Evolutionary conservation across 2,797 vertebrate genomes (phyloP).

Genomic region (Coregonus ussuriensis): DNA sequence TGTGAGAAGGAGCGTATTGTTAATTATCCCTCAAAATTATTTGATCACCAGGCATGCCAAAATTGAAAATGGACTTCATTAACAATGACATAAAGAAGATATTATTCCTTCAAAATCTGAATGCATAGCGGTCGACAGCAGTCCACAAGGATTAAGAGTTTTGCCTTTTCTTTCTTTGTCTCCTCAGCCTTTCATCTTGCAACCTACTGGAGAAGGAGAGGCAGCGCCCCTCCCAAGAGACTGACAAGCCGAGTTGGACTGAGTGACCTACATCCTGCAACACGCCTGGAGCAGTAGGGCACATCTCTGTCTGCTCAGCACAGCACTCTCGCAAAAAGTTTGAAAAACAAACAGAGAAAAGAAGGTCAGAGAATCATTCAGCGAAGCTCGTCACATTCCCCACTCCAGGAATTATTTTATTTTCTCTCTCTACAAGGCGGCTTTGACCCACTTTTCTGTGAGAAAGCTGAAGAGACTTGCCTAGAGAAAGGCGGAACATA

Average conservation of each 20-base stretch:
- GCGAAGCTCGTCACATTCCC: conserved; percentile 24
- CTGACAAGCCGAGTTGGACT: conserved; percentile 70
- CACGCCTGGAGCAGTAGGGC: conserved; percentile 63
- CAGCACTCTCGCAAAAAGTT: conserved; percentile 36
- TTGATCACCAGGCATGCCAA: conserved; percentile 28
- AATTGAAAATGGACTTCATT: conserved; percentile 18
- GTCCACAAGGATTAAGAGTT: conserved; percentile 58
- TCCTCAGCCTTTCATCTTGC: conserved; percentile 67
- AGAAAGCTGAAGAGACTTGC: conserved; percentile 23
- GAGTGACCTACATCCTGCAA: conserved; percentile 73
- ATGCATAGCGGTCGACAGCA: conserved; percentile 16
- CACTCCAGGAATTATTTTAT: conserved; percentile 35
- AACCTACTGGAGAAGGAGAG: conserved; percentile 43
- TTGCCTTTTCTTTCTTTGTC: conserved; percentile 53
- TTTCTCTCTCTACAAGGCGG: conserved; percentile 13
- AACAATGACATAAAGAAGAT: conserved; percentile 13
- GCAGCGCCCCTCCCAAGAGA: conserved; percentile 61
- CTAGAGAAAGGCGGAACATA: conserved; percentile 22
- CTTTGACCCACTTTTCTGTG: conserved; percentile 32
- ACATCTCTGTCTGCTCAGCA: conserved; percentile 45
- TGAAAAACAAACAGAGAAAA: conserved; percentile 41
- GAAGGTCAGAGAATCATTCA: conserved; percentile 29
- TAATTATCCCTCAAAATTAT: conserved; percentile 21
- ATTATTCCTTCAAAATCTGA: conserved; percentile 16
- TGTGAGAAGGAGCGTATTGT: conserved; percentile 28